Conservation (phyloP, 1,140 invertebrate species). For the Drosophila lacteicornis region DNA sequence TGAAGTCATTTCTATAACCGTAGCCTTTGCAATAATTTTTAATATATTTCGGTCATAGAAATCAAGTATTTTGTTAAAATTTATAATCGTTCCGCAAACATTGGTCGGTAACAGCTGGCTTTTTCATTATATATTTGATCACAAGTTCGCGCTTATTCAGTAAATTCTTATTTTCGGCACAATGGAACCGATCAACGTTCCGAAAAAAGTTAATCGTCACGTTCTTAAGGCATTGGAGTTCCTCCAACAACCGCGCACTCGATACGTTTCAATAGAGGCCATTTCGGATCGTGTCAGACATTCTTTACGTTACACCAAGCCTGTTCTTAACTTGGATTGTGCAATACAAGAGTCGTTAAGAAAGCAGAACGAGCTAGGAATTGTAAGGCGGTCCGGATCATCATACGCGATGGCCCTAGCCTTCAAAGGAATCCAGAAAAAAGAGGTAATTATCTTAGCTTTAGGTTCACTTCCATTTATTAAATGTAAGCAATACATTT, state of each 20-base stretch:
- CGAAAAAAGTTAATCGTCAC: slow-evolving; percentile 40
- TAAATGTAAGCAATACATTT: background rate
- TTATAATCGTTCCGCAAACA: background rate
- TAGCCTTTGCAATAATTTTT: too few relatives aligned
- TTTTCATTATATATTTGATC: background rate
- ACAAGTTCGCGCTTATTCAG: background rate
- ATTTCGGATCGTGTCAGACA: slow-evolving; percentile 19
- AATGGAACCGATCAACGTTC: slow-evolving; percentile 41
- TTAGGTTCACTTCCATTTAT: background rate
- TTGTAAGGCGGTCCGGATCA: background rate
- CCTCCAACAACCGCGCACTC: background rate
- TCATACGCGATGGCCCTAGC: background rate
- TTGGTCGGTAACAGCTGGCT: too few relatives aligned
- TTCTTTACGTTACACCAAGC: slow-evolving; percentile 16
- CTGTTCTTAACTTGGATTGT: background rate
- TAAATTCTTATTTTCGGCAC: background rate
- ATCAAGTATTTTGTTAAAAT: background rate
- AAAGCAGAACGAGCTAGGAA: background rate
- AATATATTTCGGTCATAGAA: background rate
- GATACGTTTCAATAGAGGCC: background rate
- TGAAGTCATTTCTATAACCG: background rate
- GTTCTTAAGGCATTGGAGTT: slow-evolving; percentile 42
- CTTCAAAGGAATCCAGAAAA: background rate
- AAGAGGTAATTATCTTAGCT: background rate
- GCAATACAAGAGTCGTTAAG: background rate